These are phyloP conservation scores for Natrix natrix DNA, from an alignment of 2,797 vertebrate species.

Conservation along the genomic window DNA sequence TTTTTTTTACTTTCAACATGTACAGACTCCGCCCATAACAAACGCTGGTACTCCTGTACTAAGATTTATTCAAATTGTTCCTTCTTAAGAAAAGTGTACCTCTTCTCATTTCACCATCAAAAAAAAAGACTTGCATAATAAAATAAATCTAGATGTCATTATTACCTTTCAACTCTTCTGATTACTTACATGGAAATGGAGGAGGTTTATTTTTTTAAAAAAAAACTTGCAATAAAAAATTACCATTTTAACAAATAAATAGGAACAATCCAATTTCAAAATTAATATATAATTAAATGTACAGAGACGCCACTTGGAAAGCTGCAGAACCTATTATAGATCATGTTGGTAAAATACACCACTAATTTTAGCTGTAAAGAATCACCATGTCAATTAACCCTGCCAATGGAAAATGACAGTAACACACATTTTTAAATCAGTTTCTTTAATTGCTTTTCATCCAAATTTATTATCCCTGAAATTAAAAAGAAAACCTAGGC, in stretches of 20 bases:
- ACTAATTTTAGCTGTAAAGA: background rate
- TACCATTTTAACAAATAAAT: background rate
- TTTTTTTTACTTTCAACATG: background rate
- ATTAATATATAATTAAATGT: constrained; percentile 18
- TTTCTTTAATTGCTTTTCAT: background rate
- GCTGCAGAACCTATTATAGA: background rate
- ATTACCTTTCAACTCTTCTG: background rate
- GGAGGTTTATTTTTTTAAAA: background rate
- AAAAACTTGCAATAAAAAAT: background rate
- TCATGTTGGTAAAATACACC: background rate
- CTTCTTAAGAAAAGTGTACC: background rate
- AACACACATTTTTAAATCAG: background rate
- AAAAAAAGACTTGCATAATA: background rate
- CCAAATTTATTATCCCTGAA: background rate
- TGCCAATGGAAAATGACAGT: background rate
- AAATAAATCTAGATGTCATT: background rate
- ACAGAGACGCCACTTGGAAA: background rate
- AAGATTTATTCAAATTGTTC: background rate
- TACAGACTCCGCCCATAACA: background rate
- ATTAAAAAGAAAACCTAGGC: background rate
- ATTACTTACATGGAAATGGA: background rate
- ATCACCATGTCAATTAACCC: background rate
- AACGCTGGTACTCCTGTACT: background rate
- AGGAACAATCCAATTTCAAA: constrained; percentile 24
- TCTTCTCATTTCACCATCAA: background rate